Evolutionary conservation across 92 coral and sea anemone species (phyloP).

Genomic region (Phenganax marumi): DNA sequence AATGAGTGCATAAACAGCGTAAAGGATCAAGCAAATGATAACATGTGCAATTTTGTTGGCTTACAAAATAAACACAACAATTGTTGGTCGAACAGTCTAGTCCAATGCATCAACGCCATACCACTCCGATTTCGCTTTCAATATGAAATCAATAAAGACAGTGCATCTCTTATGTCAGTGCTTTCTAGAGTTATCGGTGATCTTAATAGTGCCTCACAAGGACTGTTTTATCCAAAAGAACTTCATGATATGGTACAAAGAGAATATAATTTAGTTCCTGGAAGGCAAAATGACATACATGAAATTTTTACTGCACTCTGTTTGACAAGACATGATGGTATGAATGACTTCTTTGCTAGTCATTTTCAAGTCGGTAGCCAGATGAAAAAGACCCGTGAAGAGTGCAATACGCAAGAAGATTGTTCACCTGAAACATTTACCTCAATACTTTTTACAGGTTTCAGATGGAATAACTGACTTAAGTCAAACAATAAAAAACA

Average conservation of each 20-base stretch:
- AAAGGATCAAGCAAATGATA: background rate
- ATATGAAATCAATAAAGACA: background rate
- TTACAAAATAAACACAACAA: background rate
- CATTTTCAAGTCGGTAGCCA: constrained; percentile 6
- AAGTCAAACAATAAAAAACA: background rate
- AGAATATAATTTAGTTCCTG: background rate
- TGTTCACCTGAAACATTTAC: constrained; percentile 7
- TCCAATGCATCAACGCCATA: background rate
- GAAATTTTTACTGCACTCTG: background rate
- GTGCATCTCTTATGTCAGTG: background rate
- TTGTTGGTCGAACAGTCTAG: background rate
- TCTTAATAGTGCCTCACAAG: background rate
- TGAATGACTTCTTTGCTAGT: background rate
- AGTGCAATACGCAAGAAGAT: background rate
- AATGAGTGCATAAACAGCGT: background rate
- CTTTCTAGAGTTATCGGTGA: background rate
- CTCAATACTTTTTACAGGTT: background rate
- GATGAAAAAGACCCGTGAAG: background rate
- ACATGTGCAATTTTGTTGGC: background rate
- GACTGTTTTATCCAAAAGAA: background rate
- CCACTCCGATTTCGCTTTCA: background rate
- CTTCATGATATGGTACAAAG: background rate
- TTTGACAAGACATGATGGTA: background rate
- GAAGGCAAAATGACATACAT: background rate
- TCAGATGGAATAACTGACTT: background rate